Evolutionary conservation across 64 coral and sea anemone species (phyloP).

Genomic region (Montipora foliosa): DNA sequence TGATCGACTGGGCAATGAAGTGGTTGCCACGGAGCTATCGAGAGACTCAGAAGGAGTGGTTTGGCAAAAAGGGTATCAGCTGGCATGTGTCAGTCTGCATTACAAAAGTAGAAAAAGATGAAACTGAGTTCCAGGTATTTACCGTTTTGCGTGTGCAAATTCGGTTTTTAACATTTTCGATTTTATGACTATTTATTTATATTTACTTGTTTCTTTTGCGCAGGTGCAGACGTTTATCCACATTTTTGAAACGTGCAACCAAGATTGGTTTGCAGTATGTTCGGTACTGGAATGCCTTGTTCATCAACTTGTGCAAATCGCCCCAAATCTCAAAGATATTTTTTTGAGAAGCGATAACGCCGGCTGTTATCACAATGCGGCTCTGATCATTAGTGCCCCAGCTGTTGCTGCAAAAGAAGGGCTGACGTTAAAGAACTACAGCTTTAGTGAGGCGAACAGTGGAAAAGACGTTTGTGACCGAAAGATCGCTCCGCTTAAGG

Average conservation of each 20-base stretch:
- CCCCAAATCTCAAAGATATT: too few species aligned
- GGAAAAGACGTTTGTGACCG: too few species aligned
- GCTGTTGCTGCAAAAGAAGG: too few species aligned
- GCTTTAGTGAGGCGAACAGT: too few species aligned
- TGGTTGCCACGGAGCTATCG: neutral
- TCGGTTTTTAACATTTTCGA: neutral
- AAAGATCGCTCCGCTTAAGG: too few species aligned
- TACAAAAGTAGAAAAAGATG: slow-evolving; percentile 36
- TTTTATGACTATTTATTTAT: neutral
- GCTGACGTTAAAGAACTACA: too few species aligned
- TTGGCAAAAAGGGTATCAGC: slow-evolving; percentile 44
- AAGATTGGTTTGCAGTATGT: slow-evolving; percentile 49
- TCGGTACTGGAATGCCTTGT: slow-evolving; percentile 15
- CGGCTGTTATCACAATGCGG: too few species aligned
- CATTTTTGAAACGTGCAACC: slow-evolving; percentile 30
- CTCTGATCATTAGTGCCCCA: too few species aligned
- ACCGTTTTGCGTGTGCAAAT: neutral
- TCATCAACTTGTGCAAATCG: neutral
- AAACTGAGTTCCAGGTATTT: slow-evolving; percentile 58
- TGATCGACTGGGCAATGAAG: slow-evolving; percentile 83
- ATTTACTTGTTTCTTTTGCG: neutral
- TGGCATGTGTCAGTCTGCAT: slow-evolving; percentile 69
- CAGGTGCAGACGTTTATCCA: slow-evolving; percentile 42
- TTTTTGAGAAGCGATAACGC: too few species aligned
- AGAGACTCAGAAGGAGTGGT: slow-evolving; percentile 68